Evolutionary conservation across 1,140 invertebrate genomes (phyloP).

Genomic region (Mya arenaria): DNA sequence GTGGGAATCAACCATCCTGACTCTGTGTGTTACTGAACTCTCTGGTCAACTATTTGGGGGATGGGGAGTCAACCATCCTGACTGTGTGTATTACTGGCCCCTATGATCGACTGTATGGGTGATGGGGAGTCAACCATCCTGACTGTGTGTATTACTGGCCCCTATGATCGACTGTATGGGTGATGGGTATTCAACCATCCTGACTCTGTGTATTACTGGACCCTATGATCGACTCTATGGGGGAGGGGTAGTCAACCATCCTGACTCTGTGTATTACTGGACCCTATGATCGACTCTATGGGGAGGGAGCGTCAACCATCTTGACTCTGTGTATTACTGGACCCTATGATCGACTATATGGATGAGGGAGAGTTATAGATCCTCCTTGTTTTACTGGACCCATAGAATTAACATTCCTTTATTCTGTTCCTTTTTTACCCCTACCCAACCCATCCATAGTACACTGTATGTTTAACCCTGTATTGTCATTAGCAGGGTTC

Average conservation of each 20-base stretch:
- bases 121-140: constrained; percentile 94
- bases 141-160: constrained; percentile 98
- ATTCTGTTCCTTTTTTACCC: no score
- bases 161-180: no score
- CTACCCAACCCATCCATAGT: no score
- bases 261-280: constrained; percentile 98
- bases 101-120: no score
- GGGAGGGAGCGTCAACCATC: constrained; percentile 95
- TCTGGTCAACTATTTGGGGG: no score
- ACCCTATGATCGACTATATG: no score
- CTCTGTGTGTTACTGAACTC: constrained; percentile 99
- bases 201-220: constrained; percentile 98
- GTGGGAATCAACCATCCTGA: constrained; percentile 94
- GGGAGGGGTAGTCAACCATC: constrained; percentile 95
- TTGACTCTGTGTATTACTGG: constrained; percentile 98
- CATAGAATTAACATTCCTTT: constrained; percentile 98
- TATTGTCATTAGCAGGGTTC: no score
- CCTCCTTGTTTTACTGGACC: no score
- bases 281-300: no score
- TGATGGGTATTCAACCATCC: constrained; percentile 95
- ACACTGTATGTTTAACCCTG: no score
- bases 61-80: constrained; percentile 94
- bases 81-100: constrained; percentile 99
- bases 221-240: no score
- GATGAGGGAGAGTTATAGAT: no score